Conservation (phyloP, 2,888 invertebrate genomes). For the Nephrocerus scutellatus region DNA sequence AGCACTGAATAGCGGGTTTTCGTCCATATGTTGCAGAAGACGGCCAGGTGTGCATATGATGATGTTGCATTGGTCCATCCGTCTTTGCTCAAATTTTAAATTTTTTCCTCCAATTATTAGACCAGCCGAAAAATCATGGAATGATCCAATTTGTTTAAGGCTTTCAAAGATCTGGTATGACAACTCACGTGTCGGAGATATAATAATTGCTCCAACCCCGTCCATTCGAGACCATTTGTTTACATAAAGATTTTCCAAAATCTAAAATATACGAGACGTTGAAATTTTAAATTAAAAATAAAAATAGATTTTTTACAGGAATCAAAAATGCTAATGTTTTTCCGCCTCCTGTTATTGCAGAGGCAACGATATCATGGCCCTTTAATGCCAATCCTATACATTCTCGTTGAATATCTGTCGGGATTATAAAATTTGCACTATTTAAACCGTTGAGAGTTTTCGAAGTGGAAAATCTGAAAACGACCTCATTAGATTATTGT, state of each 20-base stretch:
- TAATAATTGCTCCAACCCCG: conserved; percentile 89
- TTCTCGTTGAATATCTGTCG: conserved; percentile 90
- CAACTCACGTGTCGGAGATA: conserved; percentile 93
- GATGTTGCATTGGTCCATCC: conserved; percentile 90
- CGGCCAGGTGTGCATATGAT: conserved; percentile 95
- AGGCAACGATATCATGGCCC: conserved; percentile 91
- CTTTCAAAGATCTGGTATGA: conserved; percentile 96
- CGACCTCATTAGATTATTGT: too few species aligned
- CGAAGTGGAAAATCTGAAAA: conserved; percentile 62
- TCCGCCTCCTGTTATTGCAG: conserved; percentile 98
- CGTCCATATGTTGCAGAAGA: conserved; percentile 95
- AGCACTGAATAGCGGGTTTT: conserved; percentile 80
- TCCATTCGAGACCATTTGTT: conserved; percentile 83
- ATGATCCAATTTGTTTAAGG: conserved; percentile 72
- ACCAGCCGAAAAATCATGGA: conserved; percentile 92
- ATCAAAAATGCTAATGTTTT: conserved; percentile 96
- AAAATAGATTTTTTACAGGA: conserved; percentile 63
- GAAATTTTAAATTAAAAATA: background rate
- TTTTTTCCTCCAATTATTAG: conserved; percentile 93
- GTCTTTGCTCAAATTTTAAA: conserved; percentile 79
- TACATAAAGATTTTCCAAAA: conserved; percentile 68
- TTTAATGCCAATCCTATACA: conserved; percentile 75
- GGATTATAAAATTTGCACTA: conserved; percentile 62
- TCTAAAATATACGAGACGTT: too few species aligned
- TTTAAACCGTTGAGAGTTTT: conserved; percentile 70